phyloP scores from a whole-genome alignment of 2,797 vertebrate genomes.

The Chrysocyon brachyurus region DNA sequence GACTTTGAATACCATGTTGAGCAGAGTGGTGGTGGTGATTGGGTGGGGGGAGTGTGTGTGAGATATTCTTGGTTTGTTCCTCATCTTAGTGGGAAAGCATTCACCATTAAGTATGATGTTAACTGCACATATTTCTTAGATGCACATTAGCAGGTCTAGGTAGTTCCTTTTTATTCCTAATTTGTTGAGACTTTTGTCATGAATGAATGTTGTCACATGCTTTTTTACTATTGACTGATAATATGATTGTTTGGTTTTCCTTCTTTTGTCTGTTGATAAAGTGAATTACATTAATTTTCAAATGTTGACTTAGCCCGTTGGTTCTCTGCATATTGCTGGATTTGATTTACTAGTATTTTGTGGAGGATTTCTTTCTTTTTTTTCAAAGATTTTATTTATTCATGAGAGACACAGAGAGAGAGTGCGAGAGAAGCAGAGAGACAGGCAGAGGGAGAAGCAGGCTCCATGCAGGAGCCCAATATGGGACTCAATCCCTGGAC shows the following conservation, averaged over 20 bases:
- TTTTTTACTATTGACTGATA: background rate
- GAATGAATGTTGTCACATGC: background rate
- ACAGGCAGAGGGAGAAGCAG: no score
- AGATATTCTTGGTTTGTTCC: background rate
- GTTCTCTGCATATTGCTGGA: background rate
- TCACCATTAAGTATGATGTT: background rate
- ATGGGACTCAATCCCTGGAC: no score
- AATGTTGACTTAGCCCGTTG: background rate
- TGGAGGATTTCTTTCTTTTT: background rate
- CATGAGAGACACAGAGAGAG: no score
- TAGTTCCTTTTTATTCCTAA: background rate
- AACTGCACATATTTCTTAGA: background rate
- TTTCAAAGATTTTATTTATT: no score
- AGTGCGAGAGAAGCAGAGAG: no score
- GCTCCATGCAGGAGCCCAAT: no score
- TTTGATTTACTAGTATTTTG: background rate
- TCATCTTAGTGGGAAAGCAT: background rate
- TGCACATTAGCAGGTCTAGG: background rate
- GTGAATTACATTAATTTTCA: background rate
- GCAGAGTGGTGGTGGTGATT: background rate
- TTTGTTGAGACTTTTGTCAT: background rate
- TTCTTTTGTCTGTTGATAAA: background rate
- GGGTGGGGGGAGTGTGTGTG: no score
- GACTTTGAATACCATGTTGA: background rate
- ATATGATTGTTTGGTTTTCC: background rate